Evolutionary conservation across 2,113 vertebrate species (phyloP).

Genomic region (Oceanodroma tethys): DNA sequence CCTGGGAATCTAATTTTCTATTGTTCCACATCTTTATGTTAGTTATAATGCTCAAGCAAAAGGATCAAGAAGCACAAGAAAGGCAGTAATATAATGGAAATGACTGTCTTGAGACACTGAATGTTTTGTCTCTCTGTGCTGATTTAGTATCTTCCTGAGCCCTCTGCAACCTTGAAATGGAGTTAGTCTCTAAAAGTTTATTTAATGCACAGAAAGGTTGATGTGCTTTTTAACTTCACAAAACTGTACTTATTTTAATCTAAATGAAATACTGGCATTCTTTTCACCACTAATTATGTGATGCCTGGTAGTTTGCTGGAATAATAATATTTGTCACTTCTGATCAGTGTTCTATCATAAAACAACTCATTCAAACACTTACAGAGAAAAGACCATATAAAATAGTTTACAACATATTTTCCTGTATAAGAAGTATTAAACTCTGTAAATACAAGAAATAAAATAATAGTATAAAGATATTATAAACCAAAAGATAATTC

Average conservation of each 20-base stretch:
- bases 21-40: neutral
- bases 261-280: conserved; percentile 4
- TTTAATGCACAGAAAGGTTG: neutral
- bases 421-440: neutral
- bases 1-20: neutral
- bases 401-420: neutral
- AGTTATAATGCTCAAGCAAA: neutral
- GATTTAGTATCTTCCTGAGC: neutral
- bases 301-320: neutral
- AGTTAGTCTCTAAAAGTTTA: neutral
- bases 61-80: neutral
- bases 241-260: conserved; percentile 19
- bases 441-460: neutral
- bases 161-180: neutral
- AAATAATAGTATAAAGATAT: neutral
- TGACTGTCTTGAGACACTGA: neutral
- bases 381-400: neutral
- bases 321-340: conserved; percentile 34
- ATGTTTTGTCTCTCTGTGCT: neutral
- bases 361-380: neutral
- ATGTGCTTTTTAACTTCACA: conserved; percentile 1
- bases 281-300: conserved; percentile 3
- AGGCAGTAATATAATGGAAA: neutral
- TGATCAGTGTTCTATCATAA: neutral
- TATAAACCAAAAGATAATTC: neutral